A percentile compares a stretch with the other conserved stretches of the same genome.
Conservation (phyloP, 1,140 invertebrate species). For the silkworm (Bombyx mori) region ASM3026992v2 NC_085108.1:3491501-3492000, state of each 20-base stretch:
- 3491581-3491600: conserved; percentile 12
- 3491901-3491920: too few species aligned
- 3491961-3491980: too few species aligned
- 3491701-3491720: conserved; percentile 18
- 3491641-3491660: conserved; percentile 13
- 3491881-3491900: neutral
- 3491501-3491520: conserved; percentile 66
- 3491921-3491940: too few species aligned
- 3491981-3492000: too few species aligned
- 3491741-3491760: conserved; percentile 55
- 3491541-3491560: conserved; percentile 46
- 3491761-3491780: conserved; percentile 45
- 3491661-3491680: too few species aligned
- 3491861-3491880: conserved; percentile 33
- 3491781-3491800: conserved; percentile 40
- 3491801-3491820: conserved; percentile 46
- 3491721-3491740: conserved; percentile 44
- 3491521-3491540: conserved; percentile 68
- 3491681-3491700: too few species aligned
- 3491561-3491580: conserved; percentile 28
- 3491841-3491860: conserved; percentile 37
- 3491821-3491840: conserved; percentile 39
- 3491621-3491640: conserved; percentile 35
- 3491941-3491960: too few species aligned
- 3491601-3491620: conserved; percentile 39